Conservation (phyloP, 2,888 invertebrate species). For the Rhamphomyia laevipes region DNA sequence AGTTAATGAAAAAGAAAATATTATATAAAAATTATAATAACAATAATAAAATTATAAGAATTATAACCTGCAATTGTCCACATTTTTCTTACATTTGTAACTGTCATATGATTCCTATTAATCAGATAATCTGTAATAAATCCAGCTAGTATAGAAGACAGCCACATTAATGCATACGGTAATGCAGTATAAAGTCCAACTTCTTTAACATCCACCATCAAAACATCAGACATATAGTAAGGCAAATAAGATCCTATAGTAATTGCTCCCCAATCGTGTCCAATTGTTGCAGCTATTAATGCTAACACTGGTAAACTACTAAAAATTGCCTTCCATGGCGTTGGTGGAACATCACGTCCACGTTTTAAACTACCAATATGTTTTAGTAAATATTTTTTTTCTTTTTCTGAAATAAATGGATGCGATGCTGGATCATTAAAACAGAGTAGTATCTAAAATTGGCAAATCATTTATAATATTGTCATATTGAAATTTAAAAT, state of each 20-base stretch:
- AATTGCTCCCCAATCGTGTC: constrained; percentile 54
- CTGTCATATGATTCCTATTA: constrained; percentile 44
- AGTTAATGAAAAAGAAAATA: too few species aligned
- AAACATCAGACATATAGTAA: constrained; percentile 48
- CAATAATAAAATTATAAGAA: too few species aligned
- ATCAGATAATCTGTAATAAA: constrained; percentile 58
- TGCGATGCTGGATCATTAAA: constrained; percentile 59
- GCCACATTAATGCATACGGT: constrained; percentile 51
- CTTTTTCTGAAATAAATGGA: constrained; percentile 60
- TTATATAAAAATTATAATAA: too few species aligned
- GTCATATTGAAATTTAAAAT: too few species aligned
- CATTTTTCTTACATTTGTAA: constrained; percentile 47
- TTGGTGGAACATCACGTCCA: constrained; percentile 45
- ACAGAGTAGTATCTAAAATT: constrained; percentile 46
- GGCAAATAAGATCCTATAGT: constrained; percentile 54
- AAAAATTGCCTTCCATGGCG: constrained; percentile 61
- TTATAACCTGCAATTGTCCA: constrained; percentile 59
- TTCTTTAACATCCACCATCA: constrained; percentile 47
- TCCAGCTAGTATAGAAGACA: constrained; percentile 49
- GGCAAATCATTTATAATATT: too few species aligned
- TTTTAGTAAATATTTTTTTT: constrained; percentile 53
- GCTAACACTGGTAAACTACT: constrained; percentile 62
- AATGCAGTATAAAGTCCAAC: constrained; percentile 49
- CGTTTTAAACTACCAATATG: constrained; percentile 46
- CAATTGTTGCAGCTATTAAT: constrained; percentile 58